These are phyloP conservation scores for Heliconius charithonia DNA, from an alignment of 2,888 invertebrate genomes.

Conservation along the genomic window DNA sequence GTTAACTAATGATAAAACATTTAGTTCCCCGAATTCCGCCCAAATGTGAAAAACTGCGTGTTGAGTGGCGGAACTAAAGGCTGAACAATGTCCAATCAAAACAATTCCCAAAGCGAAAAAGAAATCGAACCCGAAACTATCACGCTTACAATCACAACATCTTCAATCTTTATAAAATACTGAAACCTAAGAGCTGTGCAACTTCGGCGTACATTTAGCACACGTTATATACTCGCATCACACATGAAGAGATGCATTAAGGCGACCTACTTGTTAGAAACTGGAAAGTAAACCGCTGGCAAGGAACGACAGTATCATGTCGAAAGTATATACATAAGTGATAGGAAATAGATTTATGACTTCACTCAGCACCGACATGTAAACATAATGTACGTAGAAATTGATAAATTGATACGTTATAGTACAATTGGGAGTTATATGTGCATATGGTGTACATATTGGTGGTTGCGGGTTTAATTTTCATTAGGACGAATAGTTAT, in stretches of 20 bases:
- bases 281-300: slow-evolving; percentile 33
- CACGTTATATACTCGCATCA: slow-evolving; percentile 30
- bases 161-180: not conserved
- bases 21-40: too few relatives aligned
- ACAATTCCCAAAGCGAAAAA: too few relatives aligned
- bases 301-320: slow-evolving; percentile 35
- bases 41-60: too few relatives aligned
- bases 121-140: too few relatives aligned
- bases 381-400: slow-evolving; percentile 1
- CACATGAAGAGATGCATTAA: slow-evolving; percentile 38
- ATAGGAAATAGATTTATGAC: slow-evolving; percentile 42
- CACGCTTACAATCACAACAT: too few relatives aligned
- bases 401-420: slow-evolving; percentile 14
- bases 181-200: not conserved
- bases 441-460: too few relatives aligned
- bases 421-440: not conserved
- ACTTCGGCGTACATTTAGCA: slow-evolving; percentile 6
- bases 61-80: too few relatives aligned
- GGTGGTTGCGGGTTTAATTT: not conserved
- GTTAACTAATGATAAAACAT: too few relatives aligned
- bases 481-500: not conserved
- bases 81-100: too few relatives aligned
- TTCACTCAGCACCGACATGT: slow-evolving; percentile 9
- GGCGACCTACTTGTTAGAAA: slow-evolving; percentile 37
- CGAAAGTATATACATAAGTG: slow-evolving; percentile 29